Evolutionary conservation across 2,797 vertebrate genomes (phyloP).

Genomic region (Odontamblyopus lacepedii): DNA sequence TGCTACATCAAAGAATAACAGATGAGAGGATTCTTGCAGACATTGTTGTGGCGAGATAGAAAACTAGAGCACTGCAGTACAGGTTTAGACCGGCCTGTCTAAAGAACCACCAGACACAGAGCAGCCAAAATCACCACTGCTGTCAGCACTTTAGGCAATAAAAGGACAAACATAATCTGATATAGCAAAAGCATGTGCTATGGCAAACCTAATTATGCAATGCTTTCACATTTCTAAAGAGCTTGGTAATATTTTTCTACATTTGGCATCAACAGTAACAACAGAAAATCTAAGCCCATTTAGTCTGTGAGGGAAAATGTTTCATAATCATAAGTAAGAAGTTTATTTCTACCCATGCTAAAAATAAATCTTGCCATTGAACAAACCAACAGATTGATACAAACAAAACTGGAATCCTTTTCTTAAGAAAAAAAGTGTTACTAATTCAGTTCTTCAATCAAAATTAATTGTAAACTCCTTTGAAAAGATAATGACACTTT

Average conservation of each 20-base stretch:
- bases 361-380: too few relatives aligned
- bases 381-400: too few relatives aligned
- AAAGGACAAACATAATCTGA: background rate
- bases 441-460: background rate
- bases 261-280: background rate
- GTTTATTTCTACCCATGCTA: too few relatives aligned
- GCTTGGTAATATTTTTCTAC: too few relatives aligned
- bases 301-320: background rate
- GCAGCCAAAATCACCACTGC: background rate
- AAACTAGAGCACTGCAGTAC: background rate
- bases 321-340: background rate
- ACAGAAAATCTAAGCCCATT: background rate
- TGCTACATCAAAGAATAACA: slow-evolving; percentile 1
- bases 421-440: background rate
- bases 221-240: background rate
- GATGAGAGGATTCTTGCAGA: background rate
- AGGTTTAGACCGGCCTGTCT: background rate
- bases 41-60: background rate
- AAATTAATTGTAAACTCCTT: background rate
- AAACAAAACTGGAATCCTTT: background rate
- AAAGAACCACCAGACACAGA: background rate
- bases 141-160: background rate
- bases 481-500: background rate
- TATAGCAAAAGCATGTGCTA: background rate
- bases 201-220: background rate